These are phyloP conservation scores for Pelmatolapia mariae DNA, from an alignment of 2,113 vertebrate species.

Conservation along the genomic window DNA sequence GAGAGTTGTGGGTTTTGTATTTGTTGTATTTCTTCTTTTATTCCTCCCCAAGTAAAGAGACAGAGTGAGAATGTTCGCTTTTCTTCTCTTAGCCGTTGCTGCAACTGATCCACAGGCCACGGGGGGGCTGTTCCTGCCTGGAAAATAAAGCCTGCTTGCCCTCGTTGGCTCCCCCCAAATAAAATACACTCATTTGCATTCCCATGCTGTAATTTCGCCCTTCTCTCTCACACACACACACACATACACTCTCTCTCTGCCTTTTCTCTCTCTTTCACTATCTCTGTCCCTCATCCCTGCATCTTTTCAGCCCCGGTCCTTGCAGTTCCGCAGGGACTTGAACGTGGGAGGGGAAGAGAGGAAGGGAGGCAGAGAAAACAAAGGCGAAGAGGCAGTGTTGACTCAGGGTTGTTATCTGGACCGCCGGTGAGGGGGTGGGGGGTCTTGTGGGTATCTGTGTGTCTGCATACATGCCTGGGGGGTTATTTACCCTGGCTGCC, in stretches of 20 bases:
- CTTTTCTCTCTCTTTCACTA: conserved; percentile 8
- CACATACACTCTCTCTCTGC: background rate
- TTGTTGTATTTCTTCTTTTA: conserved; percentile 34
- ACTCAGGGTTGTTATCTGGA: conserved; percentile 61
- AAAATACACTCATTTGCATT: conserved; percentile 60
- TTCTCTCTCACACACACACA: background rate
- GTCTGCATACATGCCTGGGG: conserved; percentile 24
- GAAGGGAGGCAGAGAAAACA: conserved; percentile 51
- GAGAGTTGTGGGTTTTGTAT: conserved; percentile 28
- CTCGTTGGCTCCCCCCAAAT: conserved; percentile 42
- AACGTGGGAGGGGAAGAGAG: conserved; percentile 37
- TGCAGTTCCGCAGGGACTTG: conserved; percentile 27
- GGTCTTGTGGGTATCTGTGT: background rate
- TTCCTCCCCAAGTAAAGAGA: conserved; percentile 22
- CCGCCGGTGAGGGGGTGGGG: conserved; percentile 9
- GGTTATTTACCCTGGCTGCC: conserved; percentile 52
- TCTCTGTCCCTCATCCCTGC: conserved; percentile 40
- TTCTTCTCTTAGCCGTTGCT: conserved; percentile 30
- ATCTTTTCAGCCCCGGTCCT: conserved; percentile 36
- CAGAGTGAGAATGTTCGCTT: conserved; percentile 19
- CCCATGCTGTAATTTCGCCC: conserved; percentile 46
- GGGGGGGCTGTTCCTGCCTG: conserved; percentile 47
- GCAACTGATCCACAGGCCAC: conserved; percentile 50
- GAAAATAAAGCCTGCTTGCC: conserved; percentile 45
- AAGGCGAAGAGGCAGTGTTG: conserved; percentile 56